These are phyloP conservation scores for Anthopleura sola DNA, from an alignment of 64 coral and sea anemone genomes.

Conservation along the genomic window DNA sequence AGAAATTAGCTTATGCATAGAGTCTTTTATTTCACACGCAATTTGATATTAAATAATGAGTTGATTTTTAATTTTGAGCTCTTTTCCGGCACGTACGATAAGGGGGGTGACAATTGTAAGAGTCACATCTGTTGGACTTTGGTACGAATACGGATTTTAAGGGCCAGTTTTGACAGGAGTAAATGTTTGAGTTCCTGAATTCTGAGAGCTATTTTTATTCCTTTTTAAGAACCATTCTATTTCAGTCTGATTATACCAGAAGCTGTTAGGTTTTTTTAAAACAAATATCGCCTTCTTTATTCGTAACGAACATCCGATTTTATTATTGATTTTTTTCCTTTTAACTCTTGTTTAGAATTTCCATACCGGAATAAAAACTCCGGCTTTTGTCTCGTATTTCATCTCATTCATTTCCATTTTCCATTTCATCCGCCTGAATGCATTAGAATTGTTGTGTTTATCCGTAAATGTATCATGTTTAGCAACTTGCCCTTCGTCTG, in stretches of 20 bases:
- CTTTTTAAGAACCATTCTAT: neutral
- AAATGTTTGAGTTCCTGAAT: neutral
- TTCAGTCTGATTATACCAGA: neutral
- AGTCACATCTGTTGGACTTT: neutral
- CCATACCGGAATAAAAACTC: neutral
- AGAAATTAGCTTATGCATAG: neutral
- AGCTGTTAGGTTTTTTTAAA: neutral
- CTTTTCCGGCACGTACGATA: conserved; percentile 1
- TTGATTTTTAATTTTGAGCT: neutral
- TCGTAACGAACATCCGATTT: neutral
- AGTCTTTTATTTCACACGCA: neutral
- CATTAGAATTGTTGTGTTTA: too few relatives aligned
- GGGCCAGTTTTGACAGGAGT: neutral
- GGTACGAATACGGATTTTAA: neutral
- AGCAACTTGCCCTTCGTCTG: too few relatives aligned
- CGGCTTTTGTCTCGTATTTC: neutral
- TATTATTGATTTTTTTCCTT: neutral
- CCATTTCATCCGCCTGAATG: neutral
- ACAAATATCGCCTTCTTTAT: neutral
- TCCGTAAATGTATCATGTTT: too few relatives aligned
- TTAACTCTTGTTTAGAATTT: neutral
- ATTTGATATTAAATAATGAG: conserved; percentile 9
- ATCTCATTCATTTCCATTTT: neutral
- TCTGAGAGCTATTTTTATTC: neutral
- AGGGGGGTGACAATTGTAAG: neutral